phyloP scores from a whole-genome alignment of 2,888 invertebrate species.

The Eristalis pertinax region DNA sequence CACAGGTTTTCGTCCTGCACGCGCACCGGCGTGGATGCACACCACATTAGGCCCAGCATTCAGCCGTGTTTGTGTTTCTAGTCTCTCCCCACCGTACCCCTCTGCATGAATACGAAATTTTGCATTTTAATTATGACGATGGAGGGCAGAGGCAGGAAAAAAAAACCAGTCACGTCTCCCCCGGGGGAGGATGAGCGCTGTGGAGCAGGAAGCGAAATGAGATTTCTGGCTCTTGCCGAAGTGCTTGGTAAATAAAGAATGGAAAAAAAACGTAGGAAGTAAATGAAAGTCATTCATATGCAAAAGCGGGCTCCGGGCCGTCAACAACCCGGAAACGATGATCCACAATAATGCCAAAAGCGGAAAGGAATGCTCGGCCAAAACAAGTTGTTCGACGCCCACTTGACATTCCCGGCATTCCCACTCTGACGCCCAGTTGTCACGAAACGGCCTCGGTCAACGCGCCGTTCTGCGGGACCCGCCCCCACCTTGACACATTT shows the following conservation, averaged over 20 bases:
- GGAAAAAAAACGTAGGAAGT: neutral
- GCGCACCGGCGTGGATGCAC: slow-evolving; percentile 15
- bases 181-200: neutral
- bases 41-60: slow-evolving; percentile 22
- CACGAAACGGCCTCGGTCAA: neutral
- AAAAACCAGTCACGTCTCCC: slow-evolving; percentile 18
- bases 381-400: slow-evolving; percentile 17
- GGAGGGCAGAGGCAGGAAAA: slow-evolving; percentile 19
- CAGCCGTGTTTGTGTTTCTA: neutral
- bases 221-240: slow-evolving; percentile 11
- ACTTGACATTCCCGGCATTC: slow-evolving; percentile 5
- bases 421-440: neutral
- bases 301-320: neutral
- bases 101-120: slow-evolving; percentile 51
- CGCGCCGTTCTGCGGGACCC: neutral
- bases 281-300: neutral
- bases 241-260: neutral
- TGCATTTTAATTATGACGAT: slow-evolving; percentile 65
- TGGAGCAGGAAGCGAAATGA: slow-evolving; percentile 24
- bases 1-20: neutral
- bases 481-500: slow-evolving; percentile 12
- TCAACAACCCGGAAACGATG: neutral
- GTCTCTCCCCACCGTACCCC: neutral
- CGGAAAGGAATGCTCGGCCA: slow-evolving; percentile 10
- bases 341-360: neutral